A percentile compares a stretch with the other conserved stretches of the same genome.
These are phyloP conservation scores for Auanema freiburgensis DNA, from an alignment of 2,888 invertebrate genomes.

Conservation along the genomic window DNA sequence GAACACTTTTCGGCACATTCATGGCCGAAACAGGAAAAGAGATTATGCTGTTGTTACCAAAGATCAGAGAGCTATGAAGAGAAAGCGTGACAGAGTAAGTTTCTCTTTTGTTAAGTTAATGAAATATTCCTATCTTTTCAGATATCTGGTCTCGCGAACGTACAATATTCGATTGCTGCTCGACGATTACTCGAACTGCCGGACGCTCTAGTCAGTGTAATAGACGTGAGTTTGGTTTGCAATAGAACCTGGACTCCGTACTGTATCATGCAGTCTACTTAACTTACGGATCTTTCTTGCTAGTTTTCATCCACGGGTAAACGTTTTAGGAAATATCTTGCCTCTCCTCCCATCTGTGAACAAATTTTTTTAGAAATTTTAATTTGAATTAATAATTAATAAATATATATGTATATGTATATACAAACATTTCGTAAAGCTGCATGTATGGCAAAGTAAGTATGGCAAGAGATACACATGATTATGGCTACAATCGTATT, in stretches of 20 bases:
- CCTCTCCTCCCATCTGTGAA: not conserved
- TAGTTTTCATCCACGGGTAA: constrained; percentile 8
- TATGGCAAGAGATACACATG: too few relatives aligned
- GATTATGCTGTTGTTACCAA: constrained; percentile 64
- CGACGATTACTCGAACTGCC: constrained; percentile 34
- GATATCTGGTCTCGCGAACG: constrained; percentile 35
- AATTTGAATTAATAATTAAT: not conserved
- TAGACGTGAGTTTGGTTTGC: constrained; percentile 50
- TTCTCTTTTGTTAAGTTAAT: constrained; percentile 11
- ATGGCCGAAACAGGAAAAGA: constrained; percentile 69
- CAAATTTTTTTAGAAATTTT: constrained; percentile 12
- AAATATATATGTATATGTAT: constrained; percentile 25
- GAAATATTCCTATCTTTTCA: constrained; percentile 14
- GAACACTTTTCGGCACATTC: constrained; percentile 61
- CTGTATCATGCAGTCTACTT: constrained; percentile 25
- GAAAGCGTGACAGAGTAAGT: constrained; percentile 48
- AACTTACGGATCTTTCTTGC: constrained; percentile 6
- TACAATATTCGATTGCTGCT: constrained; percentile 26
- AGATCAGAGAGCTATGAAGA: constrained; percentile 77
- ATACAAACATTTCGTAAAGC: constrained; percentile 20
- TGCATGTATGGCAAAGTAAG: too few relatives aligned
- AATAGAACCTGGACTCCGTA: constrained; percentile 55
- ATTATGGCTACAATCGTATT: too few relatives aligned
- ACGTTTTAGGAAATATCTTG: not conserved
- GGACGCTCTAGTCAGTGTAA: constrained; percentile 26